A percentile compares a stretch with the other conserved stretches of the same genome.
phyloP scores from a whole-genome alignment of 2,888 invertebrate species.

The Eucriotettix oculatus region DNA sequence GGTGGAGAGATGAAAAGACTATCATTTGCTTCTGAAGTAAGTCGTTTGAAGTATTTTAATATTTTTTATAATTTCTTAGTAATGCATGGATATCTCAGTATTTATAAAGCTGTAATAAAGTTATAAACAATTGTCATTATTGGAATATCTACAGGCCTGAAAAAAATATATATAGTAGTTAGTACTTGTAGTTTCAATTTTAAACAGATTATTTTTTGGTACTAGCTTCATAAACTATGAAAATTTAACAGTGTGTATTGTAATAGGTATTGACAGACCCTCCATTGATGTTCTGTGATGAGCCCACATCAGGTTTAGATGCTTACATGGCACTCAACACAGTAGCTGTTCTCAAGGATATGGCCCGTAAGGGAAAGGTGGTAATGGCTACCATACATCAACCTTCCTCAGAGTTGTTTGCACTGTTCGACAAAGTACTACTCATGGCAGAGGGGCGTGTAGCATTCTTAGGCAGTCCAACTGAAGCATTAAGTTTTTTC shows the following conservation, averaged over 20 bases:
- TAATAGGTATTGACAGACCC: slow-evolving; percentile 74
- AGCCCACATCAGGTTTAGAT: slow-evolving; percentile 92
- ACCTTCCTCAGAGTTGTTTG: slow-evolving; percentile 81
- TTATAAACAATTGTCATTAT: too few relatives aligned
- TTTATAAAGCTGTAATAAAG: too few relatives aligned
- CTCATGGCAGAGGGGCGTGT: slow-evolving; percentile 84
- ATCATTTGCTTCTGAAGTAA: slow-evolving; percentile 84
- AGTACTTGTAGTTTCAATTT: too few relatives aligned
- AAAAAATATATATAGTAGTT: too few relatives aligned
- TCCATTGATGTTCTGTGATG: slow-evolving; percentile 88
- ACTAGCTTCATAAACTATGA: too few relatives aligned
- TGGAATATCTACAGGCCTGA: too few relatives aligned
- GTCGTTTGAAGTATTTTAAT: neutral
- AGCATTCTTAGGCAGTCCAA: slow-evolving; percentile 70
- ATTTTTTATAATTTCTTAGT: too few relatives aligned
- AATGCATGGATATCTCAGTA: too few relatives aligned
- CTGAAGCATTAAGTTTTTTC: slow-evolving; percentile 65
- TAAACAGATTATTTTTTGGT: too few relatives aligned
- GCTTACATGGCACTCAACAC: slow-evolving; percentile 95
- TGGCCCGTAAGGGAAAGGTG: slow-evolving; percentile 54
- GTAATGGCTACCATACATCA: slow-evolving; percentile 90
- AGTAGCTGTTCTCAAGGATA: slow-evolving; percentile 43
- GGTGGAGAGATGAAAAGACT: slow-evolving; percentile 93
- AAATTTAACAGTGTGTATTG: too few relatives aligned
- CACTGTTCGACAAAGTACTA: slow-evolving; percentile 74